Evolutionary conservation across 2,113 vertebrate genomes (phyloP).

Genomic region (Accipiter virgatus): DNA sequence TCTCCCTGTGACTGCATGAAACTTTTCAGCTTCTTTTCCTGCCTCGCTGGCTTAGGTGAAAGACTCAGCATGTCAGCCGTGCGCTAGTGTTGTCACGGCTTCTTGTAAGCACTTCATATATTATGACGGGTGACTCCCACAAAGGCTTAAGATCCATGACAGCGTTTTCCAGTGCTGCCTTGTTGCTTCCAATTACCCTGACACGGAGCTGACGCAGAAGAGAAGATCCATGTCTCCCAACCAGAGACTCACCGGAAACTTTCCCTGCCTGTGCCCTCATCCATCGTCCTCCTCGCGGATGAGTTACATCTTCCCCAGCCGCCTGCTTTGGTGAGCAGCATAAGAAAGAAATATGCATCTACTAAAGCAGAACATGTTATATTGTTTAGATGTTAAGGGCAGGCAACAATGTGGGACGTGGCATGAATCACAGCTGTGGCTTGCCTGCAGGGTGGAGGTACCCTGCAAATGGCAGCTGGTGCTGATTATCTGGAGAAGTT

Average conservation of each 20-base stretch:
- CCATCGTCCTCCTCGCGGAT: fast-evolving
- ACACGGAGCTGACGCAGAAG: not conserved
- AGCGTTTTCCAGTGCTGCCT: not conserved
- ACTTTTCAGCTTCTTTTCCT: not conserved
- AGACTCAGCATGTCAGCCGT: not conserved
- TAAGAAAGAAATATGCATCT: not conserved
- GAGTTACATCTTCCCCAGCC: not conserved
- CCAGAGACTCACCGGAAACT: not conserved
- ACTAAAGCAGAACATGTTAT: not conserved
- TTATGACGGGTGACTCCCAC: not conserved
- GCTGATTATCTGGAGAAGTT: not conserved
- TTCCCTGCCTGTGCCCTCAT: not conserved
- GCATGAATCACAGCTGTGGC: not conserved
- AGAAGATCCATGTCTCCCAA: not conserved
- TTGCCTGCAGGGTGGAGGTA: not conserved
- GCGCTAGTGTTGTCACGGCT: not conserved
- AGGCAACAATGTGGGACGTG: not conserved
- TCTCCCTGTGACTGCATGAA: not conserved
- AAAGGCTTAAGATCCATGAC: not conserved
- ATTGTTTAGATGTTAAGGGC: not conserved
- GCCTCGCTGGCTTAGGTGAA: not conserved
- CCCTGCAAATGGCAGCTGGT: not conserved
- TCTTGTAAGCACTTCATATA: conserved; percentile 20
- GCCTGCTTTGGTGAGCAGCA: not conserved
- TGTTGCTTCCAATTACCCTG: conserved; percentile 34